A percentile compares a stretch with the other conserved stretches of the same genome.
phyloP scores from a whole-genome alignment of 1,140 invertebrate genomes.

The Anastatus disparis region DNA sequence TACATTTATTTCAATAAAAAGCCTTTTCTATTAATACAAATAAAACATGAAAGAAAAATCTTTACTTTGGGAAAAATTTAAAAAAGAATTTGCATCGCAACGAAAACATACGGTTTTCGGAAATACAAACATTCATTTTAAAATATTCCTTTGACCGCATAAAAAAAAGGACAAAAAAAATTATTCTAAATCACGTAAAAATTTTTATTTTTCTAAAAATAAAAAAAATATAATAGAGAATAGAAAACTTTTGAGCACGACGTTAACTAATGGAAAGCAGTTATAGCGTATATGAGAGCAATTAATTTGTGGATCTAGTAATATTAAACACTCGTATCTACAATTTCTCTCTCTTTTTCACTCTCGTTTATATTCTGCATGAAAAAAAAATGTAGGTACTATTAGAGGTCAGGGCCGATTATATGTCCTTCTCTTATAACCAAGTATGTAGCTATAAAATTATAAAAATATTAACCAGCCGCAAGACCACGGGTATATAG shows the following conservation, averaged over 20 bases:
- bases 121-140: too few relatives aligned
- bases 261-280: slow-evolving; percentile 8
- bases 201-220: too few relatives aligned
- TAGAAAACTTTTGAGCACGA: not conserved
- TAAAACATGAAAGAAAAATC: too few relatives aligned
- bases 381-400: not conserved
- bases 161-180: too few relatives aligned
- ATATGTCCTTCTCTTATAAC: not conserved
- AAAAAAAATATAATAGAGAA: too few relatives aligned
- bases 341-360: too few relatives aligned
- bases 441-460: not conserved
- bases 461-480: slow-evolving; percentile 54
- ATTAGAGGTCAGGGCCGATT: slow-evolving; percentile 23
- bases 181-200: too few relatives aligned
- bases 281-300: not conserved
- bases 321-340: slow-evolving; percentile 22
- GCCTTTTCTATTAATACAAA: too few relatives aligned
- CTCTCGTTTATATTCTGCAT: not conserved
- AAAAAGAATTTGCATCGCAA: not conserved
- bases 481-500: slow-evolving; percentile 43
- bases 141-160: too few relatives aligned
- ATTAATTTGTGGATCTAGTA: slow-evolving; percentile 6
- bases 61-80: too few relatives aligned
- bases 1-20: too few relatives aligned
- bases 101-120: too few relatives aligned